phyloP scores from a whole-genome alignment of 2,113 vertebrate species.

The Epinephelus fuscoguttatus region DNA sequence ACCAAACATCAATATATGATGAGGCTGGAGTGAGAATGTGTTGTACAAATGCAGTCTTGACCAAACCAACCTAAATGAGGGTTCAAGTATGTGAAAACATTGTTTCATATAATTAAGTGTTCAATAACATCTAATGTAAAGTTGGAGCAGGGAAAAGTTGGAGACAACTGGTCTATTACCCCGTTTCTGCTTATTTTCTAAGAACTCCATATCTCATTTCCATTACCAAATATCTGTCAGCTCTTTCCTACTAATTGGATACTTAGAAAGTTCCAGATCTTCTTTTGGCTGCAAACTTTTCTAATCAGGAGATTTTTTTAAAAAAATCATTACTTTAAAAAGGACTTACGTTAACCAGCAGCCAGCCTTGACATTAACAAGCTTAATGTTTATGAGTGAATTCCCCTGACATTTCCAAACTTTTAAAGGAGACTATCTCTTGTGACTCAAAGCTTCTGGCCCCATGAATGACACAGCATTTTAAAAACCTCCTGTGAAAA shows the following conservation, averaged over 20 bases:
- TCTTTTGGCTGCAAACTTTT: conserved; percentile 6
- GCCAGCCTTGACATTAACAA: conserved; percentile 21
- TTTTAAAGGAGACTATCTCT: not conserved
- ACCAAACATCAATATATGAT: no score
- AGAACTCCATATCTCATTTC: not conserved
- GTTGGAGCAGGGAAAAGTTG: not conserved
- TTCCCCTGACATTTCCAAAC: conserved; percentile 10
- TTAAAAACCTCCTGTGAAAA: conserved; percentile 10
- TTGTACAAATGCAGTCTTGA: no score
- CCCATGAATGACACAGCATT: conserved; percentile 33
- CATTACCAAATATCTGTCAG: not conserved
- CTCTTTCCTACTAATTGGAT: conserved; percentile 7
- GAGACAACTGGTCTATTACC: not conserved
- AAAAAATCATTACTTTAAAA: not conserved
- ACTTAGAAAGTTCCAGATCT: not conserved
- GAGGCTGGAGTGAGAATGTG: no score
- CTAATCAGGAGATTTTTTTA: conserved; percentile 37
- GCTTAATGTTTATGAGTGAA: conserved; percentile 14
- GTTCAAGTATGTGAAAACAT: no score
- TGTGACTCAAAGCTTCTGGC: not conserved
- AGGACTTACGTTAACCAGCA: not conserved
- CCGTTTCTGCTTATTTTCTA: not conserved
- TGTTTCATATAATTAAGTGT: not conserved
- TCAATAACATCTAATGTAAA: not conserved
- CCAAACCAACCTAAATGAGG: no score